Conservation (phyloP, 2,113 vertebrate genomes). For the Kryptolebias marmoratus region DNA sequence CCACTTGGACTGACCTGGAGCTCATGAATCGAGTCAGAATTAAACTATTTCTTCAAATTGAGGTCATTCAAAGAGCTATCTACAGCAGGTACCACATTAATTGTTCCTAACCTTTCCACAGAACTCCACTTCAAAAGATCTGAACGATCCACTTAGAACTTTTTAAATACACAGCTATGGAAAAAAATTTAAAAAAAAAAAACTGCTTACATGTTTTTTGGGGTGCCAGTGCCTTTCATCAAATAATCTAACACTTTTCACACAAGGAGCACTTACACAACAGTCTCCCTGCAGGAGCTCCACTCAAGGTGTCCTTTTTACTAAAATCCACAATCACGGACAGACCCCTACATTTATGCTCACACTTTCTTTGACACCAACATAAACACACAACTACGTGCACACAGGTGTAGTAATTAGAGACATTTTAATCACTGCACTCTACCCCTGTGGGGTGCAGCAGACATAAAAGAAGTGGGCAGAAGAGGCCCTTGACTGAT, state of each 20-base stretch:
- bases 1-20: too few species aligned
- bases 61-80: too few species aligned
- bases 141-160: too few species aligned
- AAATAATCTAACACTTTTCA: slow-evolving; percentile 65
- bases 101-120: too few species aligned
- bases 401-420: slow-evolving; percentile 66
- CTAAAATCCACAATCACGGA: slow-evolving; percentile 45
- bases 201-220: slow-evolving; percentile 63
- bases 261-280: slow-evolving; percentile 51
- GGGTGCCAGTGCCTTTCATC: slow-evolving; percentile 51
- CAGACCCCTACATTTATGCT: slow-evolving; percentile 20
- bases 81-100: too few species aligned
- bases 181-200: background rate
- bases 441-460: slow-evolving; percentile 58
- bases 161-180: background rate
- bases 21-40: too few species aligned
- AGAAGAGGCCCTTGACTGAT: slow-evolving; percentile 68
- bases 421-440: slow-evolving; percentile 73
- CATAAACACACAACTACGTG: slow-evolving; percentile 13
- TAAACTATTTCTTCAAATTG: too few species aligned
- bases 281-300: slow-evolving; percentile 43
- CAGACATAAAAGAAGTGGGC: slow-evolving; percentile 51
- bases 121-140: too few species aligned
- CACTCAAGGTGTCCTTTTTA: slow-evolving; percentile 68
- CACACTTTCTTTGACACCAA: slow-evolving; percentile 9